Evolutionary conservation across 64 coral and sea anemone species (phyloP), one percentile per base, ranked within the genome.

Genomic region (Pocillopora damicornis): DNA sequence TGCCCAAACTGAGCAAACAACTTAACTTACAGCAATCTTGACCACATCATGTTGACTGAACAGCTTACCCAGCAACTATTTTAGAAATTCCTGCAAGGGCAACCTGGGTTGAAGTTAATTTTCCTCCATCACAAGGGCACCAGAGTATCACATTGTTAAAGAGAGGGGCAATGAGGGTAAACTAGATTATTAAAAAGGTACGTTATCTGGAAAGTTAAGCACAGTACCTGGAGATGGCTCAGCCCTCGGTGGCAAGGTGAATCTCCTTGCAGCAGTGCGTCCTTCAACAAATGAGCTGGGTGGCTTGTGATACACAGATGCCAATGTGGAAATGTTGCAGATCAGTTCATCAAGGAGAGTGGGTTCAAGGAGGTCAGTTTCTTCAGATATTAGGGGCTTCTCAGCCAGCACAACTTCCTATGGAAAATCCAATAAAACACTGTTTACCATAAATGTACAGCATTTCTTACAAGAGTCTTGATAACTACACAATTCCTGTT

Each of bases 281-380:
- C 97, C 97, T 69, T 99, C 97, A 30, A 99, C 97, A 91, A 99
- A 99, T 36, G 97, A 95, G 60, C 97, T 99, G 58, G 97, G 97
- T 61, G 97, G 97, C 65, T 99, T 99, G 79, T 99, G 97, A 59
- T 99, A 99, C 26, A 99, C 97, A 72, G 97, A 99, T 15, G 97
- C 97, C 79, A 99, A 74, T 16, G 97, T 95, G 30, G 97, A 99
- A 51, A 99, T 99, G 37, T 99, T 93, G 67, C 97, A 99, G 58
- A 99, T 99, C 22, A 99, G 88, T 77, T 99, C 97, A 86, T 99
- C 97, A 42, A 99, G 72, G 18, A 99, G 60, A 13, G 97, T 99
- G 1, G 97, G 97, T 18, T 99, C 97, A 51, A 99, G 81, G 0
- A 99, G 74, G 71, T 99, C 97, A 38, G 97, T 99, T 65, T 99